Conservation (phyloP, 2,113 vertebrate species). For the Malaclemys terrapin region DNA sequence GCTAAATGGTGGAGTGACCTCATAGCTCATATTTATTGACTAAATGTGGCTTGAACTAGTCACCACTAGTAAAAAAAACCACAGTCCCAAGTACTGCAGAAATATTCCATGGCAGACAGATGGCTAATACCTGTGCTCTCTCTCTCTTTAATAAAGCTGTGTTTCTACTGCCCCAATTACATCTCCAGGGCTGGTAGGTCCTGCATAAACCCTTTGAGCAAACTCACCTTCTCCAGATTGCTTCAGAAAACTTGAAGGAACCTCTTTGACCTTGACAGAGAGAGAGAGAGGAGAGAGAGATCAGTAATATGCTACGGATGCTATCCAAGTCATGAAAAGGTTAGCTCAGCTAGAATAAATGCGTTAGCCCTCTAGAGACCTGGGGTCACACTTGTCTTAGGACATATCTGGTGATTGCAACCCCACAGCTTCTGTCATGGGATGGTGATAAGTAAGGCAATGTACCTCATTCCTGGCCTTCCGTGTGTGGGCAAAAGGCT, state of each 20-base stretch:
- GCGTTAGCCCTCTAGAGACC: background rate
- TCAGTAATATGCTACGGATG: background rate
- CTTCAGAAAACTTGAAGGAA: background rate
- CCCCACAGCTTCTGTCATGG: background rate
- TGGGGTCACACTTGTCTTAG: background rate
- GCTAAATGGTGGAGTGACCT: slow-evolving; percentile 70
- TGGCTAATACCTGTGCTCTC: slow-evolving; percentile 33
- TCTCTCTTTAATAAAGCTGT: background rate
- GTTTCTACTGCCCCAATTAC: background rate
- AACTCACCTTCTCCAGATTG: background rate
- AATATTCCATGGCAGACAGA: slow-evolving; percentile 68
- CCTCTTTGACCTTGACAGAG: background rate
- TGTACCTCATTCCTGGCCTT: background rate
- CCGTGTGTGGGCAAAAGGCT: background rate
- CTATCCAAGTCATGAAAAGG: background rate
- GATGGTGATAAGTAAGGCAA: background rate
- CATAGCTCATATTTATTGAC: slow-evolving; percentile 78
- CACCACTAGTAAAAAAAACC: slow-evolving; percentile 79
- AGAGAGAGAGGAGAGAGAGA: accelerated
- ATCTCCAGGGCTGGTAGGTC: slow-evolving; percentile 3
- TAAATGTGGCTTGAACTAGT: slow-evolving; percentile 73
- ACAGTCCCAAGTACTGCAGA: slow-evolving; percentile 57
- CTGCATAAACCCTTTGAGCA: background rate
- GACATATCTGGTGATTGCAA: background rate
- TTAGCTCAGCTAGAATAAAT: background rate